Base-by-base conservation (phyloP, 2,113 vertebrate genomes). In the Cephalopterus ornatus region DNA sequence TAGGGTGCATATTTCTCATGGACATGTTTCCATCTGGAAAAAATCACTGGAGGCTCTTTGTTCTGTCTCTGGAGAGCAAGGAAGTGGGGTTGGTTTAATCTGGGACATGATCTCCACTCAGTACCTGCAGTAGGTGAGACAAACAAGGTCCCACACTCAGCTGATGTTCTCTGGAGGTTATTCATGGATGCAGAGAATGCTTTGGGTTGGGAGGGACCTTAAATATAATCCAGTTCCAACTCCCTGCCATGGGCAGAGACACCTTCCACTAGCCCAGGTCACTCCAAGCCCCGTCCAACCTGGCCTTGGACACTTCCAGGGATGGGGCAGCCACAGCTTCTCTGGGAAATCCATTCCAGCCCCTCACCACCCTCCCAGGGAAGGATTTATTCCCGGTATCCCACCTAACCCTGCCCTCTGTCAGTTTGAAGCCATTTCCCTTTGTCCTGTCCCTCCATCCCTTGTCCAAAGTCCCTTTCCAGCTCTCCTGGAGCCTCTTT, bases 111-210 rank as follows among this genome's bases (percentile, higher is more conserved):
- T 56, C 19, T 35, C 30, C 5, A 4, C 44, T 16, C 30, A 16
- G 1, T 39, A 47, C 6, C 8, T 52, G 12, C 61, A 18, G 8
- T 33, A 32, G 22, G 20, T 37, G 67, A 26, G 39, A 10, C 12
- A 52, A 46, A 27, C 8, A 5, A 11, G 0, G 2, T 18, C 56
- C n/a, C 46, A 7, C 12, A 2, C 15, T 41, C 2, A 3, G 13
- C 5, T 73, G 49, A 33, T 46, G 10, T 12, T 27, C 20, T 62
- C 26, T n/a, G 23, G 42, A 46, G 15, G 1, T 33, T 58, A 15
- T 23, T 37, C 0, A 28, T 32, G 32, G 53, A 46, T 24, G 14
- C 33, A 28, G 12, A 2, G 21, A 42, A 56, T 14, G 8, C 5
- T 77, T 77, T 70, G 41, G 32, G 32, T 42, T 37, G 32, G 22